These are phyloP conservation scores for Drosophila pseudoobscura DNA, from an alignment of 1,140 invertebrate genomes.

Conservation along the genomic window DNA sequence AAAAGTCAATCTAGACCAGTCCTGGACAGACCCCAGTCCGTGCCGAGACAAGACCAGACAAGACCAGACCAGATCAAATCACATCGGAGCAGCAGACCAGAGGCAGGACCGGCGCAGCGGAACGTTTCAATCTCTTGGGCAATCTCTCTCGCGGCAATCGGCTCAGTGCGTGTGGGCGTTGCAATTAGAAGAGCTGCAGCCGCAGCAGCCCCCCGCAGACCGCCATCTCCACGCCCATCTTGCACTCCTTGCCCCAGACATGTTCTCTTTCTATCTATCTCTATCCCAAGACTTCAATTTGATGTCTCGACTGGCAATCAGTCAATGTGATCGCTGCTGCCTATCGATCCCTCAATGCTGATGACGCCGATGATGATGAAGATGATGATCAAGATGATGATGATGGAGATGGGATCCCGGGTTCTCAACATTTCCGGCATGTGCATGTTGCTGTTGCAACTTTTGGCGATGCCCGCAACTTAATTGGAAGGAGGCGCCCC, in stretches of 20 bases:
- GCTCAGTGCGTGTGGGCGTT: slow-evolving; percentile 69
- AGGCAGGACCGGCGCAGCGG: slow-evolving; percentile 43
- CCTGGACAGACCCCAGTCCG: background rate
- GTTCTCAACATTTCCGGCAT: no score
- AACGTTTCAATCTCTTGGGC: slow-evolving; percentile 61
- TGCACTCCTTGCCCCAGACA: slow-evolving; percentile 35
- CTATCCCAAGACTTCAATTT: slow-evolving; percentile 33
- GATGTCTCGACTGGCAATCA: slow-evolving; percentile 67
- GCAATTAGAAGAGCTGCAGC: slow-evolving; percentile 67
- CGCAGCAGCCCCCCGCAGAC: slow-evolving; percentile 4
- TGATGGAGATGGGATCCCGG: no score
- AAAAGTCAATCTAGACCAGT: slow-evolving; percentile 63
- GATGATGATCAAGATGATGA: no score
- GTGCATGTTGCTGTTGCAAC: slow-evolving; percentile 52
- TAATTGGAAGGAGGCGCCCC: slow-evolving; percentile 54
- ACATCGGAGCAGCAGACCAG: slow-evolving; percentile 22
- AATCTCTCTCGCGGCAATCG: slow-evolving; percentile 53
- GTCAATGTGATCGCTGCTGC: slow-evolving; percentile 56
- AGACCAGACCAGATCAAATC: no score
- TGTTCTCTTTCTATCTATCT: slow-evolving; percentile 35
- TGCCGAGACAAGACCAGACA: no score
- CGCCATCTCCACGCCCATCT: background rate
- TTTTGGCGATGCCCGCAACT: slow-evolving; percentile 28
- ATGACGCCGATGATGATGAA: slow-evolving; percentile 26
- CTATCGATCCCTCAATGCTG: slow-evolving; percentile 7